Evolutionary conservation across 2,797 vertebrate genomes (phyloP), one percentile per base, ranked within the genome.

Genomic region (Antennarius maculatus): DNA sequence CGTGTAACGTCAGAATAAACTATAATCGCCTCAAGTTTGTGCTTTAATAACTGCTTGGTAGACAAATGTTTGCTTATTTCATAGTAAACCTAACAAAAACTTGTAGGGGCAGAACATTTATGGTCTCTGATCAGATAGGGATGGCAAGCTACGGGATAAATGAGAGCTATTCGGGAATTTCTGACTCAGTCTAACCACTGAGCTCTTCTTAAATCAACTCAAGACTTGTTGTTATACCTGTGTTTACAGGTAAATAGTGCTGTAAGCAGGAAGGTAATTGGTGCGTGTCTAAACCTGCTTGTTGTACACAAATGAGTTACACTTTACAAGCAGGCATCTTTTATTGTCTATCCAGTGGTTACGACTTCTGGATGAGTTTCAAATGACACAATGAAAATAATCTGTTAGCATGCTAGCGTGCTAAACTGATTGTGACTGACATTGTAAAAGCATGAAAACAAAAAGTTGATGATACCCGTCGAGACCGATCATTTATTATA

Each of bases 241-340:
- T 65, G 66, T 66, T 66, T 66, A 70, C 87, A 78, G 66, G 77
- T 87, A 85, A 86, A 89, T 39, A 39, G 37, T 39, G 10, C 77
- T 79, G 75, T 79, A 75, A 83, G 62, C 70, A 72, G 62, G 41
- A 74, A 52, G 4, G 57, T 76, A 61, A 61, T 77, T n/a, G 80
- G 70, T 69, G 52, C 75, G 12, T 63, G 83, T 79, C 60, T 50
- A 50, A 54, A 80, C 82, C 58, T 81, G 83, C 74, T 62, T 8
- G 10, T 67, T 54, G 54, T 14, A 56, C 69, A 79, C 71, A 71
- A 83, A 77, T 45, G 71, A 84, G 79, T 59, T 56, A 52, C 66
- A 52, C 65, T 51, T 76, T 43, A 62, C 70, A 0, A 73, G 63
- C 41, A 4, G 37, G 55, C 55, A 69, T 69, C 74, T 83, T 71